These are phyloP conservation scores for Pteropus rufus DNA, from an alignment of 2,797 vertebrate genomes.

Conservation along the genomic window DNA sequence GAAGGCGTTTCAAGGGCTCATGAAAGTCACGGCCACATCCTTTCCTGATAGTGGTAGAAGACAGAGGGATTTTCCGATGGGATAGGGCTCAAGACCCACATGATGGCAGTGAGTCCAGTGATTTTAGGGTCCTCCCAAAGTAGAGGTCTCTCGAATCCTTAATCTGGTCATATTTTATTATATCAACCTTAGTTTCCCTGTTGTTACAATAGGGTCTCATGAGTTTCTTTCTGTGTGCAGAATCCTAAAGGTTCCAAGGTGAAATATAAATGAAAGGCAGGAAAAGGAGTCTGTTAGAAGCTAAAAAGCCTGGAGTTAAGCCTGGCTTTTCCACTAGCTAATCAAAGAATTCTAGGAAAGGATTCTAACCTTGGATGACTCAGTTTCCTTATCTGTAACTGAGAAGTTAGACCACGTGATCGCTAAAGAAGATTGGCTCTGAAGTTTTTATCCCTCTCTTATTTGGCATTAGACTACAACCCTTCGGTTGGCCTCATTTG, in stretches of 20 bases:
- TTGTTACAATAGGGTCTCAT: neutral
- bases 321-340: neutral
- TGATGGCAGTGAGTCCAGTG: neutral
- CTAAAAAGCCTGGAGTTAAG: neutral
- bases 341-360: neutral
- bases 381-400: neutral
- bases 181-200: neutral
- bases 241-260: neutral
- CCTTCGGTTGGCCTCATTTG: constrained; percentile 55
- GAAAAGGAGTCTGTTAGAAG: neutral
- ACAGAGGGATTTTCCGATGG: neutral
- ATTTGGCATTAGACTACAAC: neutral
- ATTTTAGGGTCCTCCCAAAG: neutral
- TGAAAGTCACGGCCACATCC: neutral
- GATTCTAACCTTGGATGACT: neutral
- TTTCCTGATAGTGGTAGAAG: neutral
- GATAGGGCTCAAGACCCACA: neutral
- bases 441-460: constrained; percentile 24
- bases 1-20: neutral
- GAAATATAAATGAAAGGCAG: constrained; percentile 21
- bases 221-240: neutral
- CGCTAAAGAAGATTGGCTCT: neutral
- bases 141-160: neutral
- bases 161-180: neutral
- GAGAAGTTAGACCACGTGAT: neutral